Conservation (phyloP, 2,113 vertebrate genomes). For the Oxyruncus cristatus region DNA sequence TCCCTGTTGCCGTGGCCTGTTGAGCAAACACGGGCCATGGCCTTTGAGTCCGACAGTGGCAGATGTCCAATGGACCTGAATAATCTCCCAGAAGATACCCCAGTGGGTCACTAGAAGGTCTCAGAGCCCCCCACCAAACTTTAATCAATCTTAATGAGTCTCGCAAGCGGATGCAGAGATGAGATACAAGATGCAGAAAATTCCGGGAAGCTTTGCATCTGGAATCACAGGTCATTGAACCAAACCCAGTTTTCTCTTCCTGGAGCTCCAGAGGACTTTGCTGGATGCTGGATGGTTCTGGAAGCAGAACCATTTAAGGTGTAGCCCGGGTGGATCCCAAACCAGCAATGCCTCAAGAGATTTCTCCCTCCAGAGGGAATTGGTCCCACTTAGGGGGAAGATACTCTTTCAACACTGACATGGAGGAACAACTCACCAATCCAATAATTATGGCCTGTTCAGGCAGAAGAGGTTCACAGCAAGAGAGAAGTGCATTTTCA, state of each 20-base stretch:
- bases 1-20: neutral
- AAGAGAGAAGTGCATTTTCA: neutral
- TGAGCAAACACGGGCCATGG: slow-evolving; percentile 44
- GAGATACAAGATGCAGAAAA: neutral
- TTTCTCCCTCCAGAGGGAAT: neutral
- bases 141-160: neutral
- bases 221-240: neutral
- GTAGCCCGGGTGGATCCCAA: neutral
- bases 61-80: slow-evolving; percentile 41
- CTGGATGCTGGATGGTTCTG: neutral
- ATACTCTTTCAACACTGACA: neutral
- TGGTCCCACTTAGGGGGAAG: neutral
- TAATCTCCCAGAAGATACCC: neutral
- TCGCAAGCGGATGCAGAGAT: neutral
- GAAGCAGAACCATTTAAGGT: neutral
- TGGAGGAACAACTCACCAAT: neutral
- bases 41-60: slow-evolving; percentile 3
- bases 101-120: slow-evolving; percentile 27
- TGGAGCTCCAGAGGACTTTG: neutral
- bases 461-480: neutral
- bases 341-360: neutral
- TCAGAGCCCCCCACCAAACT: neutral
- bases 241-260: neutral
- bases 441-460: neutral
- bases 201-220: neutral